Percentiles rank a stretch among this genome's conserved stretches.
Evolutionary conservation across 2,797 vertebrate species (phyloP).

Genomic region (Enteromius argenteus): DNA sequence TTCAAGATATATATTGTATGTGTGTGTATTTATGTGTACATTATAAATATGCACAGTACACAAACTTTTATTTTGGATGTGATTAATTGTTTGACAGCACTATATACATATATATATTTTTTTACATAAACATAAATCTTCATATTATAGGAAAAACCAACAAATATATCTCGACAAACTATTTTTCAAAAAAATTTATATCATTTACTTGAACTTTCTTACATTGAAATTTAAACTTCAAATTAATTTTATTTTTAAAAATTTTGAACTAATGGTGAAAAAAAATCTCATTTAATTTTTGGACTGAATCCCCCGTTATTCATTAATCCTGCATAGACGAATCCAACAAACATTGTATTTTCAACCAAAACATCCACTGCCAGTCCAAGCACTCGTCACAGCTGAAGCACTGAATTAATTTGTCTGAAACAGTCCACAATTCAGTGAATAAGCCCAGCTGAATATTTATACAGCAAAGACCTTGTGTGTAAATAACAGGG

Average conservation of each 20-base stretch:
- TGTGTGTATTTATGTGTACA: too few relatives aligned
- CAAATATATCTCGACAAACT: background rate
- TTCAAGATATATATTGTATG: too few relatives aligned
- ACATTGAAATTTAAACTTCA: background rate
- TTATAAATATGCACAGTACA: too few relatives aligned
- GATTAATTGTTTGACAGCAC: too few relatives aligned
- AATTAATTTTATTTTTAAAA: background rate
- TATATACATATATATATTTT: too few relatives aligned
- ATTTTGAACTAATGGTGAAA: too few relatives aligned
- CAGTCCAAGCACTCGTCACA: slow-evolving; percentile 19
- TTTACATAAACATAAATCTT: background rate
- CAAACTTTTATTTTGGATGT: too few relatives aligned
- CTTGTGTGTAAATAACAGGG: slow-evolving; percentile 49
- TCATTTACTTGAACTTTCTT: background rate
- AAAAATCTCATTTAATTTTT: background rate
- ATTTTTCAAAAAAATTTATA: background rate
- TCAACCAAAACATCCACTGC: slow-evolving; percentile 14
- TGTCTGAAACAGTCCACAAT: slow-evolving; percentile 17
- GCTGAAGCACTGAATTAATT: slow-evolving; percentile 44
- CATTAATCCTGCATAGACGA: background rate
- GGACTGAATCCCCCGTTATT: background rate
- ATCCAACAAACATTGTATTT: background rate
- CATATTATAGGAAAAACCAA: background rate
- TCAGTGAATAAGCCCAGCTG: slow-evolving; percentile 25
- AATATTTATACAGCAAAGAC: slow-evolving; percentile 53